phyloP scores from a whole-genome alignment of 2,113 vertebrate genomes.

The Pitta sordida region DNA sequence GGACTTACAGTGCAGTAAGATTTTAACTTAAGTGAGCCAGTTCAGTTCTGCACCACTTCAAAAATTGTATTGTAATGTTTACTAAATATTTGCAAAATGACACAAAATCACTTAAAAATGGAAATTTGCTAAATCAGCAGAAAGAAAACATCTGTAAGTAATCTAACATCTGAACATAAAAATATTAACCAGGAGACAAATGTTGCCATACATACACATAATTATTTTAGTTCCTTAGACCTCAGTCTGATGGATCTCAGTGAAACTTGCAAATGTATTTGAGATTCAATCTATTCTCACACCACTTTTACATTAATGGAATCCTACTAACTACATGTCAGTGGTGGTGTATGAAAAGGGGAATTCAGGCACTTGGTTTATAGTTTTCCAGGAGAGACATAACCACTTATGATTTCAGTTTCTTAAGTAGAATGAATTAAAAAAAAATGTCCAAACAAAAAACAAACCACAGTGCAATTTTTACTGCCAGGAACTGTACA shows the following conservation, averaged over 20 bases:
- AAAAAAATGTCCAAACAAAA: not conserved
- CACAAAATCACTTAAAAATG: conserved; percentile 11
- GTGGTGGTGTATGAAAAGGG: not conserved
- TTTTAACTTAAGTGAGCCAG: not conserved
- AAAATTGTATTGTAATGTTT: not conserved
- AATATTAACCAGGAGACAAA: conserved; percentile 17
- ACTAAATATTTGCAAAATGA: conserved; percentile 20
- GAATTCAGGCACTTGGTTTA: not conserved
- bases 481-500: conserved; percentile 42
- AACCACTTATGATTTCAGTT: conserved; percentile 5
- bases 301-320: not conserved
- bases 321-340: not conserved
- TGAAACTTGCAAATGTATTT: not conserved
- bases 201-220: not conserved
- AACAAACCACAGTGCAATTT: not conserved
- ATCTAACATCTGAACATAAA: not conserved
- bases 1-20: not conserved
- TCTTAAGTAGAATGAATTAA: not conserved
- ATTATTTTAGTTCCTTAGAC: conserved; percentile 24
- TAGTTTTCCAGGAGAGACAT: conserved; percentile 4
- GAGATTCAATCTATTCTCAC: not conserved
- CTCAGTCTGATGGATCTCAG: not conserved
- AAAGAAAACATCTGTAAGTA: conserved; percentile 39
- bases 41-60: not conserved
- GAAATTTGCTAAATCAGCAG: conserved; percentile 12